These are phyloP conservation scores for Drosophila histrio DNA, from an alignment of 2,888 invertebrate species.

Conservation along the genomic window DNA sequence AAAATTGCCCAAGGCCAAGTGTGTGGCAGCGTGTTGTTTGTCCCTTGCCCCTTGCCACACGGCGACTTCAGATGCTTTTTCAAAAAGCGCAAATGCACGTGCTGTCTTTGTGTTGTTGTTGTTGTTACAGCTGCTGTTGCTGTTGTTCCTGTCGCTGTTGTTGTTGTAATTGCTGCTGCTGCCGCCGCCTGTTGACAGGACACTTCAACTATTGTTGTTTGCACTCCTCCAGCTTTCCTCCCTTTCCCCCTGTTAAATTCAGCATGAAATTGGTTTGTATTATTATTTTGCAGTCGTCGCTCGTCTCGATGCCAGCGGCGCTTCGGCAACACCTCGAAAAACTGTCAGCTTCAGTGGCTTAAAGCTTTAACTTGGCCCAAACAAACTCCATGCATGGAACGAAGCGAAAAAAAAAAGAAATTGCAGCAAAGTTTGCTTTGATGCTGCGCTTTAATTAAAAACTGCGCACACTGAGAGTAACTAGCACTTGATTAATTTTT, in stretches of 20 bases:
- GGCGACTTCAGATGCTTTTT: neutral
- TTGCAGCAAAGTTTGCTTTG: constrained; percentile 60
- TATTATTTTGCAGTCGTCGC: constrained; percentile 72
- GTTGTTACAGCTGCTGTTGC: constrained; percentile 21
- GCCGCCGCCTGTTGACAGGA: constrained; percentile 81
- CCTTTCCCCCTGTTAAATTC: constrained; percentile 75
- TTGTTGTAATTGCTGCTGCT: constrained; percentile 61
- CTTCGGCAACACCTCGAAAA: constrained; percentile 61
- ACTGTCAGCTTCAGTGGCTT: constrained; percentile 37
- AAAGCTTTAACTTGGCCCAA: constrained; percentile 33
- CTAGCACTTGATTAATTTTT: constrained; percentile 80
- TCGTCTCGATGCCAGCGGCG: constrained; percentile 55
- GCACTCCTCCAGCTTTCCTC: constrained; percentile 9
- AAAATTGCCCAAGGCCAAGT: constrained; percentile 74
- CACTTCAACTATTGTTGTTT: constrained; percentile 82
- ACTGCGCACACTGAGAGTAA: constrained; percentile 70
- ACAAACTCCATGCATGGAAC: neutral
- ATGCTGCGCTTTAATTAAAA: constrained; percentile 76
- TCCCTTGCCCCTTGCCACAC: constrained; percentile 1
- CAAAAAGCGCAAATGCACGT: constrained; percentile 80
- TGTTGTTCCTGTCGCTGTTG: constrained; percentile 29
- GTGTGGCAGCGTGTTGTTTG: constrained; percentile 41
- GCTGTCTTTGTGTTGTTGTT: constrained; percentile 65
- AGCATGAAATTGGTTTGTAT: constrained; percentile 83
- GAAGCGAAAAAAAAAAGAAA: neutral